Evolutionary conservation across 1,140 invertebrate genomes (phyloP).

Genomic region (Papilio dardanus): DNA sequence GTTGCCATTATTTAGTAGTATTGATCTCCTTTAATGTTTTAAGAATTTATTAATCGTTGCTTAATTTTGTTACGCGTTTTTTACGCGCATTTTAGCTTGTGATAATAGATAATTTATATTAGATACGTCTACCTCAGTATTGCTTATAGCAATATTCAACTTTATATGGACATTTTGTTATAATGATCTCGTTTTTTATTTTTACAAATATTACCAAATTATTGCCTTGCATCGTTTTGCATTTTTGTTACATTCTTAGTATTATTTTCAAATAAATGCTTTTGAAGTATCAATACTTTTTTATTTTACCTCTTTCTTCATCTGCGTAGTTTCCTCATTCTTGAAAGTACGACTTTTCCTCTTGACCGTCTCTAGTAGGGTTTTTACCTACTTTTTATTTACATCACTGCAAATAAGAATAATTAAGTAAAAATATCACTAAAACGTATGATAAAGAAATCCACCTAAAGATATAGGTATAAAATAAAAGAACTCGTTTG

Average conservation of each 20-base stretch:
- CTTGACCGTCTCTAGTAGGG: too few relatives aligned
- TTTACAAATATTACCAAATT: neutral
- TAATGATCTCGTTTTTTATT: neutral
- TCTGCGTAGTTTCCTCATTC: too few relatives aligned
- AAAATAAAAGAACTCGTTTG: too few relatives aligned
- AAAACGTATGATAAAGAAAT: too few relatives aligned
- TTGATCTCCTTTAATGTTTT: conserved; percentile 22
- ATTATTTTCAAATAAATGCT: conserved; percentile 2
- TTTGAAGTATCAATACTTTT: neutral
- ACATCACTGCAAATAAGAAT: too few relatives aligned
- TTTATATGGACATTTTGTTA: neutral
- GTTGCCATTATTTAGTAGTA: neutral
- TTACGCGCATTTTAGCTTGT: neutral
- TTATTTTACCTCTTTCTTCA: neutral
- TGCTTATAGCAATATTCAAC: neutral
- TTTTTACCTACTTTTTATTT: too few relatives aligned
- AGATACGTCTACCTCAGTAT: neutral
- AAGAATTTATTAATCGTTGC: neutral
- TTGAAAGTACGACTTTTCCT: too few relatives aligned
- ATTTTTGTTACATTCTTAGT: too few relatives aligned
- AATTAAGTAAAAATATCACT: too few relatives aligned
- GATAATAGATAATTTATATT: neutral
- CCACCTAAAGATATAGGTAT: too few relatives aligned
- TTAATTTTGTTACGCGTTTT: neutral
- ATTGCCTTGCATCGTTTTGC: too few relatives aligned